Evolutionary conservation across 2,797 vertebrate species (phyloP).

Genomic region (Cryptoblepharus egeriae): DNA sequence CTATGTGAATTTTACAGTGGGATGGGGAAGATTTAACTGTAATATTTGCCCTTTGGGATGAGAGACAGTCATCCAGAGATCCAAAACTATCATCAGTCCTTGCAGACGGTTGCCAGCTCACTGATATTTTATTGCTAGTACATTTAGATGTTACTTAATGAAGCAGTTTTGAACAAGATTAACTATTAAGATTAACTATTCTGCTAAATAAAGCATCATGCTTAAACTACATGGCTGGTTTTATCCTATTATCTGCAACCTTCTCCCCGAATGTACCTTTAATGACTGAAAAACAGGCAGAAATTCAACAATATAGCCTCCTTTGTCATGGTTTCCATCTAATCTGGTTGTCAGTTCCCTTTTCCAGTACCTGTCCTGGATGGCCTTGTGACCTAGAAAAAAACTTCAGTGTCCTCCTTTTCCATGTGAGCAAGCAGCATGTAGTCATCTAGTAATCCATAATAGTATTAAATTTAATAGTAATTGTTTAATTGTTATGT

Average conservation of each 20-base stretch:
- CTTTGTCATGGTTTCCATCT: not conserved
- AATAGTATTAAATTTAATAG: too few species aligned
- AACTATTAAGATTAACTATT: not conserved
- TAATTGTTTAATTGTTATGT: too few species aligned
- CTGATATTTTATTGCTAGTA: not conserved
- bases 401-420: too few species aligned
- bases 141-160: not conserved
- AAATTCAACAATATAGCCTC: not conserved
- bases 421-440: too few species aligned
- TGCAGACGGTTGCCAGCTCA: not conserved
- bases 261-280: not conserved
- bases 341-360: too few species aligned
- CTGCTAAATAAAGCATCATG: not conserved
- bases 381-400: too few species aligned
- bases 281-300: not conserved
- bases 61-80: fast-evolving
- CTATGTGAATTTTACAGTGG: fast-evolving
- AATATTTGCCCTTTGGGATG: not conserved
- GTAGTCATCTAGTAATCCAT: too few species aligned
- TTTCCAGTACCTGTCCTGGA: too few species aligned
- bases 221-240: not conserved
- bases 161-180: conserved; percentile 1
- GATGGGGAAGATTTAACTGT: not conserved
- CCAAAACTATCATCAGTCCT: not conserved
- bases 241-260: not conserved